These are phyloP conservation scores for Nylanderia fulva DNA, from an alignment of 1,140 invertebrate genomes.

Conservation along the genomic window DNA sequence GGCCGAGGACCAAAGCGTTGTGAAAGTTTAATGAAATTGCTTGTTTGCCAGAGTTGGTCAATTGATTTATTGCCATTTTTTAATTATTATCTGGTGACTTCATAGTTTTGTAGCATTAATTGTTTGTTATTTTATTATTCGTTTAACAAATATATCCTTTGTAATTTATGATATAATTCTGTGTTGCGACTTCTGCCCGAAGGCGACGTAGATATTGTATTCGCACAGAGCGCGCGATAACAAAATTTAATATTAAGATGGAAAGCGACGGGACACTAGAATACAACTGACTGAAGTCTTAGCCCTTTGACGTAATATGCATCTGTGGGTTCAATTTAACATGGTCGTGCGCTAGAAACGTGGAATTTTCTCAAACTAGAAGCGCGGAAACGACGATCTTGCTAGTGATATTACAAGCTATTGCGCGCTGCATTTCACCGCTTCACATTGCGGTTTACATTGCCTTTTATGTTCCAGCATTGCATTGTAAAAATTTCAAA, in stretches of 20 bases:
- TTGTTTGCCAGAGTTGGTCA: too few relatives aligned
- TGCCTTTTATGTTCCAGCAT: conserved; percentile 23
- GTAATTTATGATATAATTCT: conserved; percentile 25
- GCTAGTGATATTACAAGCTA: conserved; percentile 35
- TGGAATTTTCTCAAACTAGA: conserved; percentile 55
- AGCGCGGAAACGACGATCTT: conserved; percentile 40
- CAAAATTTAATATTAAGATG: conserved; percentile 52
- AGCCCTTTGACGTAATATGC: conserved; percentile 46
- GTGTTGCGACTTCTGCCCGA: neutral
- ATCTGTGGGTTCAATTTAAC: conserved; percentile 42
- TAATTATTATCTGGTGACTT: too few relatives aligned
- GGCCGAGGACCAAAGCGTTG: too few relatives aligned
- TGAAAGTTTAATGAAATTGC: too few relatives aligned
- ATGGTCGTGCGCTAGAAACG: conserved; percentile 23
- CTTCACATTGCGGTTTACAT: conserved; percentile 36
- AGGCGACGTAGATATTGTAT: neutral
- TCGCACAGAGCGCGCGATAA: conserved; percentile 26
- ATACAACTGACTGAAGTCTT: conserved; percentile 34
- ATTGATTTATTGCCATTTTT: too few relatives aligned
- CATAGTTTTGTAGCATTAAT: too few relatives aligned
- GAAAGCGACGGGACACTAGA: neutral
- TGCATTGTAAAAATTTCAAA: conserved; percentile 53
- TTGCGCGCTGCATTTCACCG: conserved; percentile 47
- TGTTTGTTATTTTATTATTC: too few relatives aligned
- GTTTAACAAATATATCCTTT: conserved; percentile 44